Conservation (phyloP, 2,797 vertebrate genomes). For the Pseudocheirus occidentalis region DNA sequence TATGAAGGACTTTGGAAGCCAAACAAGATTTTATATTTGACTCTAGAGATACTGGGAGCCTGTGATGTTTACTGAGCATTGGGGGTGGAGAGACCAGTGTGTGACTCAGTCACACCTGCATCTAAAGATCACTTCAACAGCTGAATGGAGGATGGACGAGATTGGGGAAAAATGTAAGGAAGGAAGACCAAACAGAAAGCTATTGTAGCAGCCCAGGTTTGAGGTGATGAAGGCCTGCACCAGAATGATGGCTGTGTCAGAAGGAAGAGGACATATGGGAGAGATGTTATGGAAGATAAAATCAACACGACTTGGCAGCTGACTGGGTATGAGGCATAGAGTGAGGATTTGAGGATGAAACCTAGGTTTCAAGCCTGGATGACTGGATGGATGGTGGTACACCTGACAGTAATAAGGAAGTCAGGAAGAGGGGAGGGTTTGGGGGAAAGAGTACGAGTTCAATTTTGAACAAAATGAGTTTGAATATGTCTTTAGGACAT, state of each 20-base stretch:
- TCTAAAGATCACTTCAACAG: background rate
- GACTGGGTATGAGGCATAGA: background rate
- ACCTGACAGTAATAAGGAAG: background rate
- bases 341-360: background rate
- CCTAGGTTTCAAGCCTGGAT: background rate
- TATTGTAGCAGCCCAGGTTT: background rate
- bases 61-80: background rate
- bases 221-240: background rate
- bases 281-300: background rate
- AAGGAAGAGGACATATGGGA: background rate
- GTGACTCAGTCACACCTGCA: background rate
- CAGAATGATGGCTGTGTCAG: background rate
- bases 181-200: background rate
- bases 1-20: background rate
- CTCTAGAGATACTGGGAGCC: background rate
- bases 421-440: background rate
- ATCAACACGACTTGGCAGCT: background rate
- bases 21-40: background rate
- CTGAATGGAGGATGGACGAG: background rate
- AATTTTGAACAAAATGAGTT: background rate
- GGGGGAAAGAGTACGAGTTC: background rate
- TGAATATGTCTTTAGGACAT: background rate
- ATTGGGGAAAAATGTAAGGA: background rate
- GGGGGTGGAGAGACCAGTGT: background rate
- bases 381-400: background rate